Conservation (phyloP, 2,113 vertebrate genomes). For the Prochilodus magdalenae region DNA sequence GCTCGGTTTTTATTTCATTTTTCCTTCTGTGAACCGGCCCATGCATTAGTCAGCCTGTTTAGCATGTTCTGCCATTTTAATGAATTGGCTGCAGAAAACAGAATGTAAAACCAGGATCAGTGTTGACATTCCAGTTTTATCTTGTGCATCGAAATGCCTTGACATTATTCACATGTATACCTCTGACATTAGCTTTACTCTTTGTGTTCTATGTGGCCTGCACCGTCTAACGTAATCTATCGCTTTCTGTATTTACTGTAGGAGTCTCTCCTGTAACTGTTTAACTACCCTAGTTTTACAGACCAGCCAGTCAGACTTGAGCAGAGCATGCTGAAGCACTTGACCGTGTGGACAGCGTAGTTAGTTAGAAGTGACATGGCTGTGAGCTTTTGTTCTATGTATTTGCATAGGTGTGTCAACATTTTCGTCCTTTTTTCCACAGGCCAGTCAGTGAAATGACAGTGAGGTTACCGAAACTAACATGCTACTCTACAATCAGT, state of each 20-base stretch:
- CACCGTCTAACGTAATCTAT: not conserved
- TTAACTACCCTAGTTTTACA: not conserved
- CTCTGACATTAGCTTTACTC: not conserved
- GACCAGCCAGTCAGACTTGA: not conserved
- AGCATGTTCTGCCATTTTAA: not conserved
- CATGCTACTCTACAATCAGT: no score
- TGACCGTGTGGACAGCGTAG: not conserved
- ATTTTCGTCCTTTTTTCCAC: no score
- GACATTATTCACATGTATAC: not conserved
- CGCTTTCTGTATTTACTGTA: not conserved
- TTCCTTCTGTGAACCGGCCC: not conserved
- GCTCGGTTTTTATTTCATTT: not conserved
- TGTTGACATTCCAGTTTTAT: no score
- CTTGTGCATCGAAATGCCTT: not conserved
- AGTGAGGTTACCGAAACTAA: no score
- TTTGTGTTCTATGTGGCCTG: not conserved
- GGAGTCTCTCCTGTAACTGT: not conserved
- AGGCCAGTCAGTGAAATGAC: no score
- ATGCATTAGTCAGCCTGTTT: not conserved
- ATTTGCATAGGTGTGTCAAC: not conserved
- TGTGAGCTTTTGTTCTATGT: no score
- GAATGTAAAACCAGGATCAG: not conserved
- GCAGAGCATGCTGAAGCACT: not conserved
- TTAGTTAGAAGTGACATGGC: not conserved
- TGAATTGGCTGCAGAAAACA: not conserved